Conservation (phyloP, 2,797 vertebrate species). For the Poecilia gillii region DNA sequence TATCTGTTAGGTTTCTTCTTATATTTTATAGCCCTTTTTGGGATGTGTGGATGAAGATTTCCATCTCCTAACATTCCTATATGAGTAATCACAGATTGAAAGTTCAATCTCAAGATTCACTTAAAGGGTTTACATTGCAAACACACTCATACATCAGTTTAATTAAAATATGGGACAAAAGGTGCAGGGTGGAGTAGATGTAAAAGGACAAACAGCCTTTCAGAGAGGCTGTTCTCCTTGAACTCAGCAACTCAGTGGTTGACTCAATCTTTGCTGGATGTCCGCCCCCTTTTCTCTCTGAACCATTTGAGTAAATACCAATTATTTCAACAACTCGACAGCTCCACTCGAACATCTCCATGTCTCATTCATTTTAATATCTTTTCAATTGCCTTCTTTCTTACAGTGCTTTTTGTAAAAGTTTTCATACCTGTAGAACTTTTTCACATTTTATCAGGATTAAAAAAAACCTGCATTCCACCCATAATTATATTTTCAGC, state of each 20-base stretch:
- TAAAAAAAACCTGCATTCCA: not conserved
- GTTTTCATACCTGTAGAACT: not conserved
- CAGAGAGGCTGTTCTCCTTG: not conserved
- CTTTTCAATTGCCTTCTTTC: not conserved
- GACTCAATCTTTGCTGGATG: not conserved
- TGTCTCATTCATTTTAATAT: not conserved
- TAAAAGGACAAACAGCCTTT: not conserved
- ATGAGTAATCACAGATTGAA: not conserved
- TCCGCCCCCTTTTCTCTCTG: not conserved
- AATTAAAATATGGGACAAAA: not conserved
- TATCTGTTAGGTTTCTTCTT: not conserved
- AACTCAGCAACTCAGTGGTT: not conserved
- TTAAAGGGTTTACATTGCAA: not conserved
- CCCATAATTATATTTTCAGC: not conserved
- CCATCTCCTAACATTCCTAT: not conserved
- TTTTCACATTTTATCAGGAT: not conserved
- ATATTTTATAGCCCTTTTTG: not conserved
- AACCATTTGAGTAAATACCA: not conserved
- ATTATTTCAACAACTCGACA: not conserved
- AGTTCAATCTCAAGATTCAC: not conserved
- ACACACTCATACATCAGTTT: not conserved
- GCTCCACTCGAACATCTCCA: not conserved
- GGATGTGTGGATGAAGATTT: not conserved
- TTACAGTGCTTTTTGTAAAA: not conserved
- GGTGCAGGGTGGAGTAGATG: not conserved